phyloP scores from a whole-genome alignment of 2,888 invertebrate species.

The Catotricha subobsoleta region DNA sequence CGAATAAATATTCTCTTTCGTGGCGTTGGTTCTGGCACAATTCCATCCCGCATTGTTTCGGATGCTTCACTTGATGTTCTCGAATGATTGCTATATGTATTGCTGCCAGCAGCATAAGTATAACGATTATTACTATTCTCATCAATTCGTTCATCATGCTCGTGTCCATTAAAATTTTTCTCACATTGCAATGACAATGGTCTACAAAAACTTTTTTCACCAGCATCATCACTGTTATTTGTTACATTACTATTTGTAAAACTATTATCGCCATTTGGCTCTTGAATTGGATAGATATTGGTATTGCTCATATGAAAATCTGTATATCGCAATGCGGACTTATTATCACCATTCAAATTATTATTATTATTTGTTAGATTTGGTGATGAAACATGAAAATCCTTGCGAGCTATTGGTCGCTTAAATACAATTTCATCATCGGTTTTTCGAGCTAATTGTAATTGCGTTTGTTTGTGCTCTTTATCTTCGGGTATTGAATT shows the following conservation, averaged over 20 bases:
- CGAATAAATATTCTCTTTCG: conserved; percentile 18
- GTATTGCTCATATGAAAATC: not conserved
- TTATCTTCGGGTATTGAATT: conserved; percentile 21
- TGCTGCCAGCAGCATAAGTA: not conserved
- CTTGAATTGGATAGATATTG: not conserved
- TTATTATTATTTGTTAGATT: conserved; percentile 15
- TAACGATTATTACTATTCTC: not conserved
- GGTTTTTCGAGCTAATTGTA: conserved; percentile 6
- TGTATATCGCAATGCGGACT: not conserved
- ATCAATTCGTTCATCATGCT: not conserved
- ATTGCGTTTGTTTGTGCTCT: no score
- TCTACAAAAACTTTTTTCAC: no score
- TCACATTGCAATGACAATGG: not conserved
- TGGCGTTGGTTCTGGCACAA: conserved; percentile 24
- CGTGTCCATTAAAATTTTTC: not conserved
- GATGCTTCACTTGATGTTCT: conserved; percentile 9
- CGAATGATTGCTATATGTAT: conserved; percentile 6
- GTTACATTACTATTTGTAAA: not conserved
- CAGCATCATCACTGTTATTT: not conserved
- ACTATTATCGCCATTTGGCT: not conserved
- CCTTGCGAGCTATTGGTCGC: conserved; percentile 16
- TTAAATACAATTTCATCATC: not conserved
- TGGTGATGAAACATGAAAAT: conserved; percentile 25
- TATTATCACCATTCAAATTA: no score
- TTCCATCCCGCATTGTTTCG: conserved; percentile 6